phyloP scores from a whole-genome alignment of 1,140 invertebrate species.

The Halyomorpha halys region DNA sequence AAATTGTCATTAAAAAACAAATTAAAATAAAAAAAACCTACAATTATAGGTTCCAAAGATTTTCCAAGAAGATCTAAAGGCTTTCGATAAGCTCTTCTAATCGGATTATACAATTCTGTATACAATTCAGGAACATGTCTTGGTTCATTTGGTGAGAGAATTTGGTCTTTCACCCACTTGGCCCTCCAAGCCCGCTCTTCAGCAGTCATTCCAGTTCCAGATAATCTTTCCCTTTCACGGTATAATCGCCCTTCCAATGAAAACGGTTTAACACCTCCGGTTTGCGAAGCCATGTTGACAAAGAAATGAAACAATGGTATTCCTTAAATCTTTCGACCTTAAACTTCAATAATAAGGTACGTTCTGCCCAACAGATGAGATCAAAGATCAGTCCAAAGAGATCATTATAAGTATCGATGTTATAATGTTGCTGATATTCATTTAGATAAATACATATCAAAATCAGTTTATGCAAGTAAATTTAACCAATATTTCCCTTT shows the following conservation, averaged over 20 bases:
- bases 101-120: constrained; percentile 58
- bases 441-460: no score
- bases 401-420: no score
- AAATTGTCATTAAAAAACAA: not conserved
- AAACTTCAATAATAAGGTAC: no score
- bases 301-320: no score
- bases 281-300: constrained; percentile 35
- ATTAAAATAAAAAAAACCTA: not conserved
- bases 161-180: constrained; percentile 73
- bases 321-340: no score
- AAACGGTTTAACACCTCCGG: constrained; percentile 56
- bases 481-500: no score
- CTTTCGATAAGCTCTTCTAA: constrained; percentile 59
- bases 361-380: no score
- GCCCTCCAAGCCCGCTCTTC: constrained; percentile 72
- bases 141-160: constrained; percentile 60
- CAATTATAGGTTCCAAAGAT: constrained; percentile 15
- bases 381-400: no score
- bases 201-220: constrained; percentile 72
- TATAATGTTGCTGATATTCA: no score
- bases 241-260: constrained; percentile 59
- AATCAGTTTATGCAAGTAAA: no score
- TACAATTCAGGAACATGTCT: constrained; percentile 52
- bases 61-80: constrained; percentile 48
- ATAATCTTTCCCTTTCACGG: constrained; percentile 59